Evolutionary conservation across 2,888 invertebrate genomes (phyloP).

Genomic region (Rotaria sp.): DNA sequence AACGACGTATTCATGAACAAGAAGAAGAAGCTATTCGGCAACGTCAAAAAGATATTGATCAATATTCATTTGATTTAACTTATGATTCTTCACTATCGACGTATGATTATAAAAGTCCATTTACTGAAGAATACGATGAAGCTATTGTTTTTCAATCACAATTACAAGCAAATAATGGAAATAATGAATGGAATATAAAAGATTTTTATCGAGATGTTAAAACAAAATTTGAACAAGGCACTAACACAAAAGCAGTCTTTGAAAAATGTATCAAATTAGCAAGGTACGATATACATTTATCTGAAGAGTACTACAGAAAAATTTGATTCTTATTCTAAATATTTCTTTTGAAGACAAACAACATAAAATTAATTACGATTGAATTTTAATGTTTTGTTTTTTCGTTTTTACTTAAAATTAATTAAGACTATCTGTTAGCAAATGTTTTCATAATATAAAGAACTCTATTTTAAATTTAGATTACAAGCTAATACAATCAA

Average conservation of each 20-base stretch:
- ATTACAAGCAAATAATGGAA: neutral
- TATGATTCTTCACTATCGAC: neutral
- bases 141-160: neutral
- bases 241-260: neutral
- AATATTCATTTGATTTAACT: conserved; percentile 6
- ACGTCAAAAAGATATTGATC: neutral
- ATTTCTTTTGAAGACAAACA: too few relatives aligned
- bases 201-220: neutral
- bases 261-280: conserved; percentile 1
- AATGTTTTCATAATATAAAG: neutral
- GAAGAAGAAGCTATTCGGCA: neutral
- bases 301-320: neutral
- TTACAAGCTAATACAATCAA: neutral
- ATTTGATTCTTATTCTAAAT: too few relatives aligned
- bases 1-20: neutral
- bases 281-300: neutral
- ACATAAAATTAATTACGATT: too few relatives aligned
- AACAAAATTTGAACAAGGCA: neutral
- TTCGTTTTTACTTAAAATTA: too few relatives aligned
- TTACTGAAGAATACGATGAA: neutral
- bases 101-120: neutral
- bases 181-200: neutral
- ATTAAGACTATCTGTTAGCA: too few relatives aligned
- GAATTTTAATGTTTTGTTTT: too few relatives aligned
- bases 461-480: neutral